Evolutionary conservation across 2,888 invertebrate species (phyloP).

Genomic region (Nomada fucata): DNA sequence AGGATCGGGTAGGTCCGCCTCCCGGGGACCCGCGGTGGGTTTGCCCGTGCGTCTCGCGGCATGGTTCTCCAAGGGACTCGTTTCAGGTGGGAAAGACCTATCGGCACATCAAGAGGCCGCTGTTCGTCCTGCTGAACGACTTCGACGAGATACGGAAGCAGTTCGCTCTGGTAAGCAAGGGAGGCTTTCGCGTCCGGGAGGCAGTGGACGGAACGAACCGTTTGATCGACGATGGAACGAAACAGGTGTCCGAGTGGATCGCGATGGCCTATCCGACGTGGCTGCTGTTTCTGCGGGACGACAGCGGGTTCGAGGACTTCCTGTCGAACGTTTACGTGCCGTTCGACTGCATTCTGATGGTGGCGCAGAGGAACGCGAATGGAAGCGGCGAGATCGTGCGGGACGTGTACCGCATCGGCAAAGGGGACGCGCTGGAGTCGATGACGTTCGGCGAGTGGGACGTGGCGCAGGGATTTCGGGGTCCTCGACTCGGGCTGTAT

Average conservation of each 20-base stretch:
- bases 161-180: constrained; percentile 75
- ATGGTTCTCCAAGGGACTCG: background rate
- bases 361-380: constrained; percentile 59
- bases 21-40: background rate
- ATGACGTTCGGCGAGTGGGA: constrained; percentile 76
- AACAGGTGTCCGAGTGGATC: constrained; percentile 79
- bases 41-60: background rate
- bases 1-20: constrained; percentile 61
- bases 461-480: constrained; percentile 63
- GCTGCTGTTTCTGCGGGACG: constrained; percentile 78
- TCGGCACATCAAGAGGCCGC: constrained; percentile 79
- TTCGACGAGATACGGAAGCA: constrained; percentile 72
- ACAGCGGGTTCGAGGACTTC: constrained; percentile 73
- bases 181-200: no score
- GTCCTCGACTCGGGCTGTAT: constrained; percentile 74
- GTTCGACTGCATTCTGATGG: constrained; percentile 78
- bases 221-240: background rate
- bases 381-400: constrained; percentile 70
- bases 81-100: constrained; percentile 78
- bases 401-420: constrained; percentile 78
- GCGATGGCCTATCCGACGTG: constrained; percentile 82
- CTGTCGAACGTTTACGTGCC: constrained; percentile 77
- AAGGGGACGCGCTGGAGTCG: constrained; percentile 66
- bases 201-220: no score
- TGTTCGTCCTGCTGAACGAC: constrained; percentile 81